Evolutionary conservation across 2,797 vertebrate genomes (phyloP).

Genomic region (Cercopithecus petaurista): DNA sequence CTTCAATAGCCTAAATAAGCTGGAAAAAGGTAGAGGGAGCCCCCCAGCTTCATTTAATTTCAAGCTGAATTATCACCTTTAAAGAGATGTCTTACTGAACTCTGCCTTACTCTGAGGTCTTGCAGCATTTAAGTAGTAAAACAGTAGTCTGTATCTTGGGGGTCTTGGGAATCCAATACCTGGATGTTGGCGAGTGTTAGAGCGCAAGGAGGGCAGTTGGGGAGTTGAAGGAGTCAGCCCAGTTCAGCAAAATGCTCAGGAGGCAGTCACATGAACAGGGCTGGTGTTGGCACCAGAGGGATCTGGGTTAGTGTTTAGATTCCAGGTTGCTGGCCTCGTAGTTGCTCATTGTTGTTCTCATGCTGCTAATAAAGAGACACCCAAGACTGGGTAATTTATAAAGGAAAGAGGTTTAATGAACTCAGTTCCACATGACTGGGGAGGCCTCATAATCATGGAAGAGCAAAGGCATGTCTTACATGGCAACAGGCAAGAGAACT

Average conservation of each 20-base stretch:
- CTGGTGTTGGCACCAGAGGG: not conserved
- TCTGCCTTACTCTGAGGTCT: not conserved
- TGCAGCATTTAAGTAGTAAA: not conserved
- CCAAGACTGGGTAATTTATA: not conserved
- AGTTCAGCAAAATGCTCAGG: not conserved
- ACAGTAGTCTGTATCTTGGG: not conserved
- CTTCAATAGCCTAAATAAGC: not conserved
- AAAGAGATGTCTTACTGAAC: conserved; percentile 1
- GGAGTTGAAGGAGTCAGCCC: not conserved
- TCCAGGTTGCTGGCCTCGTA: not conserved
- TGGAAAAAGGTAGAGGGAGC: not conserved
- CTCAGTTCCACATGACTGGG: not conserved
- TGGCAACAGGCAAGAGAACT: not conserved
- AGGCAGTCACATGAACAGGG: not conserved
- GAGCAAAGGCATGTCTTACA: not conserved
- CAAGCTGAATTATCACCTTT: not conserved
- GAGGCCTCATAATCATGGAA: not conserved
- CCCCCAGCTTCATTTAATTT: not conserved
- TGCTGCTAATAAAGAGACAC: not conserved
- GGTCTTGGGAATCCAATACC: not conserved
- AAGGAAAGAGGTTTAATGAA: not conserved
- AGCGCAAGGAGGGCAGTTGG: not conserved
- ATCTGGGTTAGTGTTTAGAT: not conserved
- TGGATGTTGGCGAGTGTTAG: not conserved
- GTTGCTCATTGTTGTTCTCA: not conserved